Base-by-base conservation (phyloP, 2,113 vertebrate species). In the Ranitomeya variabilis region DNA sequence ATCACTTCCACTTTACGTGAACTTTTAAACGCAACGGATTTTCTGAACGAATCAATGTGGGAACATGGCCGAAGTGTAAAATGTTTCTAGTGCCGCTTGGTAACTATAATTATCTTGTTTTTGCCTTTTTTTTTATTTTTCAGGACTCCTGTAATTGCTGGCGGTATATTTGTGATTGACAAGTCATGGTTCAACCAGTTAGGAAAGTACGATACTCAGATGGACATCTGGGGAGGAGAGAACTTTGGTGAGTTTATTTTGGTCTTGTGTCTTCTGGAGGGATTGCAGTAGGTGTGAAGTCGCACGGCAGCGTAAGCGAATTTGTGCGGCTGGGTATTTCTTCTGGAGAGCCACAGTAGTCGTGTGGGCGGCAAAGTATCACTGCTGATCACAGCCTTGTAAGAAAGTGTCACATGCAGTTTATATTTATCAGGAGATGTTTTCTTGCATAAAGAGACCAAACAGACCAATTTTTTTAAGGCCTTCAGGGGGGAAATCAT, bases 221-320 rank as follows among this genome's bases (percentile, higher is more conserved):
- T 99, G 98, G 98, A 99, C 92, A 99, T 99, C 93, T 99, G 98
- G 98, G 98, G 98, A 66, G 98, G 98, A 90, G 98, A 99, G 93
- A 99, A 99, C 92, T 99, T 99, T 90, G 98, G 98, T 99, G 91
- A 97, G 97, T 90, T 19, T 86, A 45, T 54, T 69, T 57, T 26
- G 45, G 78, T 12, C 60, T 51, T 80, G 31, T 55, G n/a, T 31
- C 21, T 74, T 64, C 54, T 37, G 67, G 6, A 77, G 66, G 54
- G 23, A 81, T 2, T 45, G 37, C 5, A 88, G 71, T 83, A 83
- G 80, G 80, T 83, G 87, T 77, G 37, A 60, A 78, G 80, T 83
- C 83, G 80, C 69, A 74, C 78, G 71, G 80, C 23, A 84, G 81
- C 87, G 11, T 54, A 55, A 23, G 76, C 4, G 37, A 80, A 37